These are phyloP conservation scores for Microctonus brassicae DNA, from an alignment of 2,888 invertebrate species.

Conservation along the genomic window DNA sequence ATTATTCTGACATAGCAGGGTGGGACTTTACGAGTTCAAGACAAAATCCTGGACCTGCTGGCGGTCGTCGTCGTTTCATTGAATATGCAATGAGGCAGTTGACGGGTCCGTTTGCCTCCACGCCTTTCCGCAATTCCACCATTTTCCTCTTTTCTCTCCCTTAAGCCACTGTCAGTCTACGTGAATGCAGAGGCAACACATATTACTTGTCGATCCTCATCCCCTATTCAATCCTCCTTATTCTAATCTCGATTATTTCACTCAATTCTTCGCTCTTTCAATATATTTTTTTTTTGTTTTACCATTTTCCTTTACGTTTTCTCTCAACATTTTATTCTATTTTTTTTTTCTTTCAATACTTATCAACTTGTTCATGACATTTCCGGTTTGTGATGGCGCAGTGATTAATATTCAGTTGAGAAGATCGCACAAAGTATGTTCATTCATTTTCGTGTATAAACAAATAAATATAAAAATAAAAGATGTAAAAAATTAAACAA, in stretches of 20 bases:
- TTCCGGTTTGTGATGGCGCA: neutral
- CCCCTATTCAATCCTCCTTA: neutral
- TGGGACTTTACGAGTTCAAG: constrained; percentile 46
- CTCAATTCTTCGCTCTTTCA: constrained; percentile 1
- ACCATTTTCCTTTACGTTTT: neutral
- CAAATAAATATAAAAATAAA: constrained; percentile 33
- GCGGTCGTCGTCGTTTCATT: constrained; percentile 45
- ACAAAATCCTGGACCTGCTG: constrained; percentile 56
- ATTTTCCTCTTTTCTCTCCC: constrained; percentile 15
- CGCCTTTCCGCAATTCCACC: constrained; percentile 38
- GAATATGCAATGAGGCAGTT: constrained; percentile 66
- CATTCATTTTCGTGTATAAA: neutral
- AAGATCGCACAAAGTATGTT: constrained; percentile 2
- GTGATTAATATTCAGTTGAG: constrained; percentile 17
- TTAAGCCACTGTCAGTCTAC: neutral
- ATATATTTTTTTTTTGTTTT: neutral
- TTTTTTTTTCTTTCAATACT: neutral
- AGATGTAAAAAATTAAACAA: constrained; percentile 36
- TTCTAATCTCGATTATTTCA: constrained; percentile 4
- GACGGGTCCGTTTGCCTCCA: constrained; percentile 40
- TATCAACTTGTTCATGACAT: neutral
- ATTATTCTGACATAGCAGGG: neutral
- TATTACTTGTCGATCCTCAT: constrained; percentile 25
- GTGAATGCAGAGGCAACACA: constrained; percentile 15
- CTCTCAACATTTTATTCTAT: neutral